Conservation (phyloP, 2,797 vertebrate species). For the Rhyacichthys aspro region DNA sequence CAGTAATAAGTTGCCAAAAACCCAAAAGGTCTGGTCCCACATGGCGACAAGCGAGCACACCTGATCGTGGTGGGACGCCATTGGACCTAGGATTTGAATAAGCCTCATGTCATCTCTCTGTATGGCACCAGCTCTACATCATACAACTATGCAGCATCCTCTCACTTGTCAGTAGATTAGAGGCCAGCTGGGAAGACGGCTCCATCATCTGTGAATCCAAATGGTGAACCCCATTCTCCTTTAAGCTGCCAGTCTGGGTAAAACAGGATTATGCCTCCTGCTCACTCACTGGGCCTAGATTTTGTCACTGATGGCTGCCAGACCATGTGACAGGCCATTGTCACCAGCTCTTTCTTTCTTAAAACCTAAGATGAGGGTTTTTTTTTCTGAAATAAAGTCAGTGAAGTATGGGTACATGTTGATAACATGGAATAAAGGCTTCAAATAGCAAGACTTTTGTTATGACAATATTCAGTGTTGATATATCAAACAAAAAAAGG, state of each 20-base stretch:
- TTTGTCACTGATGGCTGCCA: slow-evolving; percentile 65
- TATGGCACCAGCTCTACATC: slow-evolving; percentile 50
- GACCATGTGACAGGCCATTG: slow-evolving; percentile 52
- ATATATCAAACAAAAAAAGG: slow-evolving; percentile 3
- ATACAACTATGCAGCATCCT: slow-evolving; percentile 46
- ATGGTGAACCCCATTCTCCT: slow-evolving; percentile 72
- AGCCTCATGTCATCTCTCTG: slow-evolving; percentile 45
- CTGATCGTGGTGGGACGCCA: slow-evolving; percentile 22
- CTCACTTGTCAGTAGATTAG: slow-evolving; percentile 69
- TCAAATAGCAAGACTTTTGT: not conserved
- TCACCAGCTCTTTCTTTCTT: slow-evolving; percentile 40
- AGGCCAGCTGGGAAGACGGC: slow-evolving; percentile 76
- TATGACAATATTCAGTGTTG: slow-evolving; percentile 5
- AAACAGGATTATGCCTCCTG: slow-evolving; percentile 77
- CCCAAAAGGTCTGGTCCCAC: slow-evolving; percentile 1
- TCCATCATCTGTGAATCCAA: slow-evolving; percentile 77
- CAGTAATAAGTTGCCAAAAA: not conserved
- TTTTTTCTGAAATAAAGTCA: not conserved
- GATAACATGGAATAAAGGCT: not conserved
- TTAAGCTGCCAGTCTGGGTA: slow-evolving; percentile 76
- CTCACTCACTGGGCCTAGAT: slow-evolving; percentile 66
- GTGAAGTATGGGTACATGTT: not conserved
- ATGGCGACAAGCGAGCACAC: slow-evolving; percentile 28
- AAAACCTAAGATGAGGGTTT: slow-evolving; percentile 30
- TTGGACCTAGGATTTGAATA: slow-evolving; percentile 34